Percentiles rank a stretch among this genome's conserved stretches.
These are phyloP conservation scores for Dryobota labecula DNA, from an alignment of 2,888 invertebrate genomes.

Conservation along the genomic window DNA sequence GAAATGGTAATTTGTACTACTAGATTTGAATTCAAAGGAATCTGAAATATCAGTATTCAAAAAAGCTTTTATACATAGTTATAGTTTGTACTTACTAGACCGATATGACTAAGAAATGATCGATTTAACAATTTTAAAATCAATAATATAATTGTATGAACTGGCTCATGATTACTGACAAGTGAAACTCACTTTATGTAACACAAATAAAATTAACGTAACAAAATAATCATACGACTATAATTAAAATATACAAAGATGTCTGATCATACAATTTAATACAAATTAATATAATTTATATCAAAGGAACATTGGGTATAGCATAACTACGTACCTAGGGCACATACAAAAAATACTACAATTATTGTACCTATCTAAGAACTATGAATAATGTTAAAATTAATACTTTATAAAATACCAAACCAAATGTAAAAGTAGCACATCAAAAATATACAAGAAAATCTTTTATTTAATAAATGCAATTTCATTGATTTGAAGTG, in stretches of 20 bases:
- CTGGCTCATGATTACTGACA: constrained; percentile 22
- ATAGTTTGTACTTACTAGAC: constrained; percentile 36
- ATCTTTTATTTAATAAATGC: constrained; percentile 78
- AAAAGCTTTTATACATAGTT: not conserved
- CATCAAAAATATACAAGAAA: constrained; percentile 77
- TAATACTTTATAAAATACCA: constrained; percentile 70
- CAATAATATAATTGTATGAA: not conserved
- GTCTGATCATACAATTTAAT: constrained; percentile 64
- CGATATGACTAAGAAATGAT: constrained; percentile 4
- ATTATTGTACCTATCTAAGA: constrained; percentile 68
- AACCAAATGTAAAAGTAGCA: constrained; percentile 77
- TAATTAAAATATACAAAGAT: constrained; percentile 61
- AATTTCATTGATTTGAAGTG: constrained; percentile 61
- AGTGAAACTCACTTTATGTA: constrained; percentile 58
- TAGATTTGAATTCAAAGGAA: constrained; percentile 5
- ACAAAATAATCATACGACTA: constrained; percentile 62
- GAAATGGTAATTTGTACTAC: constrained; percentile 19
- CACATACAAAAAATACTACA: constrained; percentile 65
- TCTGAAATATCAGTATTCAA: constrained; percentile 13
- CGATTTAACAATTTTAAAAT: not conserved
- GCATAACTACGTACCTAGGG: constrained; percentile 73
- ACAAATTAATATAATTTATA: constrained; percentile 71
- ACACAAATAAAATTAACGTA: constrained; percentile 56
- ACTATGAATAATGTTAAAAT: constrained; percentile 60
- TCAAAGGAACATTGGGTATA: constrained; percentile 73